These are phyloP conservation scores for Notarius quadriscutis DNA, from an alignment of 2,113 vertebrate species.

Conservation along the genomic window DNA sequence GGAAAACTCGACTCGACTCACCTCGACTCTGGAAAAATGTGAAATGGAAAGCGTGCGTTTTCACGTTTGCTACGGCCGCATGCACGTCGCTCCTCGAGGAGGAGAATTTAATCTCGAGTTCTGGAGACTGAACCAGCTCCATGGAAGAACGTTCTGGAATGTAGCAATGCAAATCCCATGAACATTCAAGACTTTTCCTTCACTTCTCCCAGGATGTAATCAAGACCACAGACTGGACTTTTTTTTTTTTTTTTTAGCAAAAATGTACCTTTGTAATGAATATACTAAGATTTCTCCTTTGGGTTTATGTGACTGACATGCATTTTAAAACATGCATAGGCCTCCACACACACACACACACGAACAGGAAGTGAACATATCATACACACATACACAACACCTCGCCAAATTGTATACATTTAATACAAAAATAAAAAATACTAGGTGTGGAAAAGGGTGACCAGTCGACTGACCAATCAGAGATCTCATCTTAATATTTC, in stretches of 20 bases:
- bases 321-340: neutral
- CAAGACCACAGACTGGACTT: constrained; percentile 12
- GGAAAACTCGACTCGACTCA: neutral
- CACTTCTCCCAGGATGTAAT: constrained; percentile 39
- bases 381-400: neutral
- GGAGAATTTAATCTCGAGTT: constrained; percentile 14
- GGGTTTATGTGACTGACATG: constrained; percentile 27
- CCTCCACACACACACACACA: constrained; percentile 7
- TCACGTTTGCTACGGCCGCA: constrained; percentile 25
- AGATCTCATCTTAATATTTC: neutral
- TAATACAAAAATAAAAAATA: neutral
- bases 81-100: constrained; percentile 11
- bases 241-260: constrained; percentile 13
- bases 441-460: neutral
- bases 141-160: constrained; percentile 44
- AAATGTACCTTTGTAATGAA: constrained; percentile 34
- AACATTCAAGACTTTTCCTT: constrained; percentile 38
- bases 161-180: constrained; percentile 21
- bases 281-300: constrained; percentile 13
- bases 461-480: neutral
- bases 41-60: constrained; percentile 48
- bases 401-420: neutral
- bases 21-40: constrained; percentile 33
- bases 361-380: neutral
- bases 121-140: constrained; percentile 24